Conservation (phyloP, 2,113 vertebrate species). For the Carassius gibelio region DNA sequence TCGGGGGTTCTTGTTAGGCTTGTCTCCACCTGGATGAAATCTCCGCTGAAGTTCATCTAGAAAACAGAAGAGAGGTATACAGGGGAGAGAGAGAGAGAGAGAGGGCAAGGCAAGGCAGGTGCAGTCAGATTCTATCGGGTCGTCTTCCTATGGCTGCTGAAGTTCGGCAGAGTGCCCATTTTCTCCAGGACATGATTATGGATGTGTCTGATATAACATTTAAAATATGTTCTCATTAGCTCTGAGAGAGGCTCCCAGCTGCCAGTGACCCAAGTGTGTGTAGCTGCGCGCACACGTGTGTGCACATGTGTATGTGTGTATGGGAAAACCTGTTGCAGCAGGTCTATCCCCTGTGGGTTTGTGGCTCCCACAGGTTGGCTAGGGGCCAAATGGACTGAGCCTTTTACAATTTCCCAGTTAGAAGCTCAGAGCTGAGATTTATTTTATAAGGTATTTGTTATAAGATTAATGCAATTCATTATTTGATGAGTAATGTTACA, state of each 20-base stretch:
- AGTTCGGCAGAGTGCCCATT: slow-evolving; percentile 55
- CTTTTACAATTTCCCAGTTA: slow-evolving; percentile 42
- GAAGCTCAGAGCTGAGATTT: slow-evolving; percentile 39
- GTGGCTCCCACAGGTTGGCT: slow-evolving; percentile 36
- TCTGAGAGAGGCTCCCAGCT: slow-evolving; percentile 60
- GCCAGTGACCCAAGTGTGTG: slow-evolving; percentile 60
- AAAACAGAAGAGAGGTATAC: slow-evolving; percentile 4
- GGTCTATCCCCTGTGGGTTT: slow-evolving; percentile 58
- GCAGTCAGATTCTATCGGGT: slow-evolving; percentile 47
- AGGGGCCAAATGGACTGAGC: slow-evolving; percentile 49
- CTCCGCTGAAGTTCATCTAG: slow-evolving; percentile 7
- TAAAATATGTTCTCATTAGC: slow-evolving; percentile 61
- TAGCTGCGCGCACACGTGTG: slow-evolving; percentile 39
- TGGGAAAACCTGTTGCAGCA: slow-evolving; percentile 73
- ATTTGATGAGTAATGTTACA: not conserved
- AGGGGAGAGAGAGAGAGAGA: slow-evolving; percentile 17
- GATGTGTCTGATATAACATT: slow-evolving; percentile 68
- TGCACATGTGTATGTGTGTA: slow-evolving; percentile 30
- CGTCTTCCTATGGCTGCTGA: slow-evolving; percentile 49
- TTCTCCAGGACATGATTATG: slow-evolving; percentile 58
- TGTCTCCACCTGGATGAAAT: slow-evolving; percentile 49
- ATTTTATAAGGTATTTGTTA: not conserved
- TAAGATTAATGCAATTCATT: not conserved
- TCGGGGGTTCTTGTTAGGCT: slow-evolving; percentile 34
- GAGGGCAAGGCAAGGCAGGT: slow-evolving; percentile 45